Evolutionary conservation across 2,113 vertebrate species (phyloP).

Genomic region (Strix aluco): DNA sequence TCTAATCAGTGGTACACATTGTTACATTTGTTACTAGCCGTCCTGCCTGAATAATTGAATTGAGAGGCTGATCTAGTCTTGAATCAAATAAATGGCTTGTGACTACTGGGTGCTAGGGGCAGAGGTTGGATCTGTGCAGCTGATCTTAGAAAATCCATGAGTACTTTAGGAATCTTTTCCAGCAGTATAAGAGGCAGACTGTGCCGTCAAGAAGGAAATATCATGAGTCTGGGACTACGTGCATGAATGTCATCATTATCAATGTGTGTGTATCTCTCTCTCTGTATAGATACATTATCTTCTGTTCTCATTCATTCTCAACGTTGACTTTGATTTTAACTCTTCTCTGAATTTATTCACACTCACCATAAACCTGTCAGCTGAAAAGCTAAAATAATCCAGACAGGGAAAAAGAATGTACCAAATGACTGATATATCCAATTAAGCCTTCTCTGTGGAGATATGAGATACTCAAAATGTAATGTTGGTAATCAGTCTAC

Average conservation of each 20-base stretch:
- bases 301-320: not conserved
- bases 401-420: conserved; percentile 12
- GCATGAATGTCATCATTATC: not conserved
- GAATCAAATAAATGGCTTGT: not conserved
- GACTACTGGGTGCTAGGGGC: not conserved
- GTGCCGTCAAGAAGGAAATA: not conserved
- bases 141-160: not conserved
- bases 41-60: not conserved
- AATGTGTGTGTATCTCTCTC: not conserved
- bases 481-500: conserved; percentile 24
- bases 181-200: not conserved
- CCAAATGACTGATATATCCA: conserved; percentile 48
- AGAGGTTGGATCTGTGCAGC: not conserved
- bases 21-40: not conserved
- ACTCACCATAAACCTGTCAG: not conserved
- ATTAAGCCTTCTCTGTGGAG: conserved; percentile 40
- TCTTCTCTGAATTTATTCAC: conserved; percentile 25
- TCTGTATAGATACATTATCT: not conserved
- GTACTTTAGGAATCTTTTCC: not conserved
- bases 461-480: conserved; percentile 1
- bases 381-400: not conserved
- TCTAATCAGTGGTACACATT: not conserved
- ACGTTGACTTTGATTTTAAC: not conserved
- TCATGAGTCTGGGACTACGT: not conserved
- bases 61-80: not conserved